Base-by-base conservation (phyloP, 2,797 vertebrate genomes). In the Parotocinclus haroldoi region DNA sequence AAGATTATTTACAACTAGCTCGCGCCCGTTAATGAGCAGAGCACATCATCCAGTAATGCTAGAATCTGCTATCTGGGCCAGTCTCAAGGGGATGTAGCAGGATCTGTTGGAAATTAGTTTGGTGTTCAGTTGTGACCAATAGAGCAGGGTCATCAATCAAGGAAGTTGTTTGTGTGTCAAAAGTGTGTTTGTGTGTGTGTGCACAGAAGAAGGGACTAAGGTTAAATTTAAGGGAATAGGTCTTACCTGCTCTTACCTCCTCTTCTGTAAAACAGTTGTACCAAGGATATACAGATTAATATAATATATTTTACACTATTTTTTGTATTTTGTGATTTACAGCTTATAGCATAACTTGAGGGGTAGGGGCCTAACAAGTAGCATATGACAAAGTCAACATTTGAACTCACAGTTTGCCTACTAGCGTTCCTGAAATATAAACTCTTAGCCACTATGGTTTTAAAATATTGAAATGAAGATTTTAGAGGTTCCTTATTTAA, bases 41-140 rank as follows among this genome's bases (percentile, higher is more conserved):
- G 51, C 61, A 44, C 13, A 13, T 49, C 40, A 36, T 69, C 13
- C 42, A 48, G 53, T 70, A 65, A 72, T 42, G 51, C 72, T 64
- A 10, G 65, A 55, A 58, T 66, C 53, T 48, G 59, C 66, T 57
- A 58, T 70, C 55, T 38, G 57, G 48, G 64, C 40, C 27, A 40
- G 11, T 71, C 73, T 76, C 77, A 59, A 46, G 71, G 58, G 71
- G 58, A 63, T 61, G 61, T 54, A 10, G 75, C 66, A 44, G 60
- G 53, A 63, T 67, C 59, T 50, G 66, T 65, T 58, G 58, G 68
- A 74, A 70, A 74, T 69, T 68, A 77, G 72, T 62, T 68, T 58
- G 50, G 53, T 10, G 46, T 10, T 71, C 37, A 51, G 50, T 54
- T 57, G 51, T 8, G 58, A 10, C 10, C 6, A 8, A 3, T 27